Base-by-base conservation (phyloP, 2,888 invertebrate genomes). In the Drosophila quasianomalipes region DNA sequence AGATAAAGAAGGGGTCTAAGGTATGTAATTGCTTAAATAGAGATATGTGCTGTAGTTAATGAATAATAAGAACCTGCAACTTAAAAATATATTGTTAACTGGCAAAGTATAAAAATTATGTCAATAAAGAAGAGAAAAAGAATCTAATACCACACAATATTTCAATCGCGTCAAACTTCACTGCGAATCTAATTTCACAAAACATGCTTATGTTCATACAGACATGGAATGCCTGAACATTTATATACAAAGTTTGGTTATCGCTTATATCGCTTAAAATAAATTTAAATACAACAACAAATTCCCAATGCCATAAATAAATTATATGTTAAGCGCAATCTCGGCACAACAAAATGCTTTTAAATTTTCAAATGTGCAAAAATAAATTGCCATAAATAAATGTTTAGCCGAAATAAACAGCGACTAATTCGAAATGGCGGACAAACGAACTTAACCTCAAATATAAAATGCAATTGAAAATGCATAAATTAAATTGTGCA, bases 401-500 rank as follows among this genome's bases (percentile, higher is more conserved):
- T 81, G 74, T 67, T 73, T 71, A 70, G 69, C 51, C 62, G 49
- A 74, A 66, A 49, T 79, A 57, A 70, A 53, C 41, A 61, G 62
- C 54, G 54, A 82, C 83, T 79, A 75, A 75, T 79, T 72, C 79
- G 70, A 63, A 80, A 76, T 74, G 55, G 70, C 57, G 51, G 26
- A 31, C 63, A 76, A 65, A 51, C 12, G 37, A 26, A 66, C 47
- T 47, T 2, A 69, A 72, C 71, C 79, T 62, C 72, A 72, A 72
- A 72, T 61, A 54, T 63, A 69, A 76, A 81, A 76, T 75, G 66
- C 68, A 75, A 79, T 79, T 58, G 69, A 74, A 82, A 81, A 78
- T 81, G 61, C 72, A 82, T 84, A 78, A 73, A 82, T 78, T 81
- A 74, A 73, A 81, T 73, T 74, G 60, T 30, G 16, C 65, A 68